Base-by-base conservation (phyloP, 1,140 invertebrate genomes). In the Hyles euphorbiae region DNA sequence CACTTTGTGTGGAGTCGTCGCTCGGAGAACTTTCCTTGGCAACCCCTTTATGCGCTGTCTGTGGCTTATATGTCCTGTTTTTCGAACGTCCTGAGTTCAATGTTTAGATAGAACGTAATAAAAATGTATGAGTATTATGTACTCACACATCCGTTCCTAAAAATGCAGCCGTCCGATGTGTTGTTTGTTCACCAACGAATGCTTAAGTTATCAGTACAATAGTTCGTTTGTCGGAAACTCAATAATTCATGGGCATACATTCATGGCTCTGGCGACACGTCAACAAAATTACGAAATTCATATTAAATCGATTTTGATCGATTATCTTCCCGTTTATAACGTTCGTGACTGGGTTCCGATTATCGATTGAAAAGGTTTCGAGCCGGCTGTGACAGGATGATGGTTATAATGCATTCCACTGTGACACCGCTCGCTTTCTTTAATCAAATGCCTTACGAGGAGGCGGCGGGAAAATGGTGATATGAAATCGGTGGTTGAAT, bases 101-200 rank as follows among this genome's bases (percentile, higher is more conserved):
- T 66, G 56, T 69, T 69, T 69, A 64, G 62, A 72, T 63, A 46
- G 61, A 53, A 58, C 54, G 62, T 72, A 72, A 72, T 69, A 60
- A 69, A 65, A 67, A 63, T 64, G 58, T 57, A 67, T 67, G 67
- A 67, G 66, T 60, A 36, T 36, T 52, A 44, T 54, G 53, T 43
- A 47, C 10, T 49, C 53, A 50, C 56, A 53, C 56, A 63, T 70
- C 67, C 58, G 63, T 45, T 63, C 58, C 43, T 34, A 34, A 56
- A 62, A 54, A 52, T 9, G 32, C 7, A 34, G 36, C 40, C 53
- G 33, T 10, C 12, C 53, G 53, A 67, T 58, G 61, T 53, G 56
- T 63, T 65, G 60, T 63, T 67, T 49, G 53, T 58, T 53, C 40
- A 49, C 53, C 51, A 47, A 51, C 43, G 54, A 58, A 61, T 60